Evolutionary conservation across 2,797 vertebrate genomes (phyloP), one percentile per base, ranked within the genome.

Genomic region (Epinephelus malabaricus): DNA sequence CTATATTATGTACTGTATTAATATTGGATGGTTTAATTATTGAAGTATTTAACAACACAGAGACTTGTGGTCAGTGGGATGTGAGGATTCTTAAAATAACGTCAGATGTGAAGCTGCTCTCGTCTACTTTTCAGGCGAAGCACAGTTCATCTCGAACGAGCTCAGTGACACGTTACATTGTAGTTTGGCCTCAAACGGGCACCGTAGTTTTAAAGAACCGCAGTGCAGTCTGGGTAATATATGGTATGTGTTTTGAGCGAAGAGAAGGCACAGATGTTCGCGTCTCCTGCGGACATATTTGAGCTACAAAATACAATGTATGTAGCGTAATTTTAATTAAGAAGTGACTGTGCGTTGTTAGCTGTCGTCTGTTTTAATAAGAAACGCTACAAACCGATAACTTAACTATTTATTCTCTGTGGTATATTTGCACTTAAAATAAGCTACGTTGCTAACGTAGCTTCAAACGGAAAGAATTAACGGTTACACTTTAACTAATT

Each of bases 391-490:
- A 54, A 64, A 19, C 10, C 2, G 6, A 6, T 10, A 5, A 46
- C 17, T 59, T n/a, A 0, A 4, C 13, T 0, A 9, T 47, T 69
- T 74, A 45, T 51, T 59, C 40, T n/a, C 6, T 69, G 0, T 66
- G 43, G 40, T 18, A 15, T 49, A 38, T 47, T 27, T 79, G 58
- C 50, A 61, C 30, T 72, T 21, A 45, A 73, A 81, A 40, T 4
- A 70, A 6, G 89, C 89, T 86, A 89, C 9, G 67, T 58, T 70
- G 91, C 92, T 92, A 94, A 90, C 23, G 69, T 93, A 90, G 92
- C 91, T 76, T 66, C 23, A 9, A 50, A 73, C 79, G 69, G 27
- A 65, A 69, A 75, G 7, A 34, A 61, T 55, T 27, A 69, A 58
- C 45, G 46, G 54, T 46, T 53, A 14, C n/a, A 65, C 18, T 59